These are phyloP conservation scores for Enteromius anoplus DNA, from an alignment of 2,797 vertebrate genomes.

Conservation along the genomic window DNA sequence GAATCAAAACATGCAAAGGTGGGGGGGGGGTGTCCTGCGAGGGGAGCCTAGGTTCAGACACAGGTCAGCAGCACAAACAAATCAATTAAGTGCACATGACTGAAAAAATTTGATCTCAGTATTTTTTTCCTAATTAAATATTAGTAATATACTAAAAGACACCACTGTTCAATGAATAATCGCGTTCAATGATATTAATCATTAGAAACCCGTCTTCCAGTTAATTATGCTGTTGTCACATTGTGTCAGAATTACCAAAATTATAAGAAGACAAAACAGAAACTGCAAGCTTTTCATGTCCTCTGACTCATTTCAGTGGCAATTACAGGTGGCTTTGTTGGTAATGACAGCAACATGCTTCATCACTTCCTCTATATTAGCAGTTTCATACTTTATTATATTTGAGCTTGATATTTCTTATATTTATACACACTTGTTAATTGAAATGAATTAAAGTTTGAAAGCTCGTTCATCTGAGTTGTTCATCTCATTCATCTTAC, in stretches of 20 bases:
- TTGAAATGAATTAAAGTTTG: not conserved
- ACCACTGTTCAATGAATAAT: not conserved
- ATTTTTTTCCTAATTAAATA: not conserved
- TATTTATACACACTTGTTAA: not conserved
- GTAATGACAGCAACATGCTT: not conserved
- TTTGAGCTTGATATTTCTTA: not conserved
- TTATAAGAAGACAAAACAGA: not conserved
- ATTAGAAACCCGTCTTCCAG: not conserved
- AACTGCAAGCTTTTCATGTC: not conserved
- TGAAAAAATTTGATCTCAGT: not conserved
- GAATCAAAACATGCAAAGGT: not conserved
- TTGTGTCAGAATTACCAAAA: not conserved
- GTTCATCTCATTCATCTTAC: constrained; percentile 75
- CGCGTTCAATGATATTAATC: not conserved
- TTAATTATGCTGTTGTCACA: not conserved
- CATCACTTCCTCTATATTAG: not conserved
- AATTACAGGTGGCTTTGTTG: not conserved
- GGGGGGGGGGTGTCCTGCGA: too few relatives aligned
- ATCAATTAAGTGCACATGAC: too few relatives aligned
- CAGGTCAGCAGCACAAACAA: not conserved
- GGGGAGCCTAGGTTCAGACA: not conserved
- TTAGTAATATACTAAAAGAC: not conserved
- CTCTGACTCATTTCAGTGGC: not conserved
- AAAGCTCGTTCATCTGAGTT: not conserved
- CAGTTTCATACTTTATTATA: not conserved